Evolutionary conservation across 2,888 invertebrate genomes (phyloP).

Genomic region (Cantharis flavilabris): DNA sequence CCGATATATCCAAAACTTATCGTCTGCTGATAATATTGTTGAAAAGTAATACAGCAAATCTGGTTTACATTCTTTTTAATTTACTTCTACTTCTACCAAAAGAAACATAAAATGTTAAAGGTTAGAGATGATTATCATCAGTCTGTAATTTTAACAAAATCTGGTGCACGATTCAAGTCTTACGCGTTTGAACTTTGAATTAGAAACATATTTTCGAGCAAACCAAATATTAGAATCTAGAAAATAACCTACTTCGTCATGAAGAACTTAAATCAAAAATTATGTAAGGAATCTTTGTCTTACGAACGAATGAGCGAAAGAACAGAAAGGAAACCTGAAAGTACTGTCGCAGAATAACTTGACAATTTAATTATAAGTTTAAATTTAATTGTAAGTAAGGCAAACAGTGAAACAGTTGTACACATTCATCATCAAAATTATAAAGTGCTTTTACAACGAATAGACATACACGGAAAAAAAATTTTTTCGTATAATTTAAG

Average conservation of each 20-base stretch:
- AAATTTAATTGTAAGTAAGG: too few species aligned
- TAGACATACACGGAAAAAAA: too few species aligned
- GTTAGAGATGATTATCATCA: neutral
- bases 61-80: neutral
- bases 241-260: neutral
- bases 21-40: neutral
- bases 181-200: neutral
- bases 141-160: neutral
- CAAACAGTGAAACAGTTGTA: too few species aligned
- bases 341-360: neutral
- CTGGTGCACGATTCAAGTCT: neutral
- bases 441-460: too few species aligned
- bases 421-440: too few species aligned
- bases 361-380: neutral
- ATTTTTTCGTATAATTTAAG: too few species aligned
- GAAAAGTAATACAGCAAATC: neutral
- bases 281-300: neutral
- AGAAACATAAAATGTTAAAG: neutral
- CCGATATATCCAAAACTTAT: neutral
- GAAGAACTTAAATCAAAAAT: neutral
- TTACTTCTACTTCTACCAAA: neutral
- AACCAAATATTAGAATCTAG: conserved; percentile 20
- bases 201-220: neutral
- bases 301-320: too few species aligned
- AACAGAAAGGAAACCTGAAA: neutral